Conservation (phyloP, 2,113 vertebrate genomes). For the Trochalopteron elliotii region DNA sequence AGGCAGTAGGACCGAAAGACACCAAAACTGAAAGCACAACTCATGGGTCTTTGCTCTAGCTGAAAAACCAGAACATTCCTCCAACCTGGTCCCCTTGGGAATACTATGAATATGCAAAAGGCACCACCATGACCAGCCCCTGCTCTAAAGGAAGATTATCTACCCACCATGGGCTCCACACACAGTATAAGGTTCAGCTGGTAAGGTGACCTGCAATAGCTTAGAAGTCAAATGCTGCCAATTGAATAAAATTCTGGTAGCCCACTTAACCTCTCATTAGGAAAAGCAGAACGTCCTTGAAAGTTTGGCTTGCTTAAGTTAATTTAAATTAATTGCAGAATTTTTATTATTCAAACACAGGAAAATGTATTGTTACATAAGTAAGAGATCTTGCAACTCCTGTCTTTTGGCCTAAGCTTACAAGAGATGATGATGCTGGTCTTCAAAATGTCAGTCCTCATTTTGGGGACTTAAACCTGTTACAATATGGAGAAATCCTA, state of each 20-base stretch:
- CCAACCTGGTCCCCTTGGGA: not conserved
- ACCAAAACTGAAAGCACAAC: not conserved
- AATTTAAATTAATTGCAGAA: constrained; percentile 8
- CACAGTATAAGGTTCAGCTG: not conserved
- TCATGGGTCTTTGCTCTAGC: not conserved
- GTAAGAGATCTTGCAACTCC: not conserved
- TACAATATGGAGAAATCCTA: not conserved
- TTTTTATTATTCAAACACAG: not conserved
- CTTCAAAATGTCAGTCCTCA: not conserved
- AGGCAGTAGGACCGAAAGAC: not conserved
- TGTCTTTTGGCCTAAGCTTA: not conserved
- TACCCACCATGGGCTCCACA: not conserved
- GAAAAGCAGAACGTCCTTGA: not conserved
- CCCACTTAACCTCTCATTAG: not conserved
- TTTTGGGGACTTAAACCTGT: not conserved
- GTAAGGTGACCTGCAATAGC: not conserved
- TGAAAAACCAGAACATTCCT: not conserved
- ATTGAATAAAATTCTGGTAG: not conserved
- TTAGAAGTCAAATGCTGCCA: not conserved
- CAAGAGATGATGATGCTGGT: not conserved
- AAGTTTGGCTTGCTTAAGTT: not conserved
- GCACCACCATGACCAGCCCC: not conserved
- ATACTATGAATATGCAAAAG: not conserved
- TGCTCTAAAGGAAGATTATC: not conserved
- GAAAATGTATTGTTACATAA: not conserved